phyloP scores from a whole-genome alignment of 1,140 invertebrate genomes.

The Heliconius melpomene region DNA sequence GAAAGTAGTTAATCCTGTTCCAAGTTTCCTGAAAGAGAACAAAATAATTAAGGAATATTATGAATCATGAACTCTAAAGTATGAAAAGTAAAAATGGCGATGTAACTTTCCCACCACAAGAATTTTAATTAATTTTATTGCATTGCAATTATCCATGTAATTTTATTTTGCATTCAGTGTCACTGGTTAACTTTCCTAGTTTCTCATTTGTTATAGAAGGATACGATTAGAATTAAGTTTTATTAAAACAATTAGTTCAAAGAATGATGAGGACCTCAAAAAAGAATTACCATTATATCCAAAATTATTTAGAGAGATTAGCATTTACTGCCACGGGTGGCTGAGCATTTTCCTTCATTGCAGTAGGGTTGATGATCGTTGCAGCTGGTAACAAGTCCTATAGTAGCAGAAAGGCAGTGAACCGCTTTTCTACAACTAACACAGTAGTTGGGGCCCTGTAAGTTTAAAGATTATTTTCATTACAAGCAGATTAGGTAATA shows the following conservation, averaged over 20 bases:
- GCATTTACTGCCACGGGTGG: neutral
- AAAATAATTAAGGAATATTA: neutral
- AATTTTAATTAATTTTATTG: neutral
- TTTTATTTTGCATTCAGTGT: no score
- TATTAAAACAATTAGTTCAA: no score
- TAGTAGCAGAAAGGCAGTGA: no score
- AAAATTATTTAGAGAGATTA: neutral
- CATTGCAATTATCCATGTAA: no score
- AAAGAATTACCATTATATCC: neutral
- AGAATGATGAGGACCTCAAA: neutral
- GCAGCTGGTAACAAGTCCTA: no score
- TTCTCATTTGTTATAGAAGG: no score
- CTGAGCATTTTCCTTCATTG: slow-evolving; percentile 39
- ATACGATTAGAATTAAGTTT: no score
- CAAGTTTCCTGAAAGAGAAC: neutral
- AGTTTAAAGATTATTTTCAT: no score
- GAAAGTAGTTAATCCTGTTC: neutral
- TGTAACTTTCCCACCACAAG: neutral
- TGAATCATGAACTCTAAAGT: neutral
- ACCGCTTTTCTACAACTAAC: no score
- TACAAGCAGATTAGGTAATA: no score
- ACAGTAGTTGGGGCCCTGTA: no score
- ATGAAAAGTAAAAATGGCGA: neutral
- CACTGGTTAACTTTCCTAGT: no score
- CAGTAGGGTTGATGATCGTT: slow-evolving; percentile 40